These are phyloP conservation scores for Parotocinclus haroldoi DNA, from an alignment of 2,797 vertebrate species.

Conservation along the genomic window DNA sequence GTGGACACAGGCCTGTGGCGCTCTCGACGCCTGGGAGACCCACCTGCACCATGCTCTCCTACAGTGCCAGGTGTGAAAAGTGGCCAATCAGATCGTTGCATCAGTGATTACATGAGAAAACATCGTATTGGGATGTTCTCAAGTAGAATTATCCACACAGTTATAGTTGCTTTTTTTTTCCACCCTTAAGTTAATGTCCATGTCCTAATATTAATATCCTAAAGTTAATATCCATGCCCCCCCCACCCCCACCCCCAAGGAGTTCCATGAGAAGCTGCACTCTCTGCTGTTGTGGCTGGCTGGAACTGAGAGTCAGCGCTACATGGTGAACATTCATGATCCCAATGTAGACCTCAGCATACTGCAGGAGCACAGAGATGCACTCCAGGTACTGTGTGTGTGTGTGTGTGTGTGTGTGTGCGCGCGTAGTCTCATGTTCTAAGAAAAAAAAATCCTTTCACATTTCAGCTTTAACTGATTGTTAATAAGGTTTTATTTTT, in stretches of 20 bases:
- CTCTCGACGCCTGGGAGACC: slow-evolving; percentile 76
- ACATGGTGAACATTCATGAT: slow-evolving; percentile 55
- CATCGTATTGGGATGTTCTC: too few species aligned
- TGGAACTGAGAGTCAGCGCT: slow-evolving; percentile 70
- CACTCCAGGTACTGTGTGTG: slow-evolving; percentile 69
- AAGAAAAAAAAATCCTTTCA: too few species aligned
- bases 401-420: slow-evolving; percentile 38
- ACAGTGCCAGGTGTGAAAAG: slow-evolving; percentile 79
- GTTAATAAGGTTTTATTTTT: too few species aligned
- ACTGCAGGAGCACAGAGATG: slow-evolving; percentile 63
- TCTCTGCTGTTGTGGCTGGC: slow-evolving; percentile 81
- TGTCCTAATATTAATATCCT: too few species aligned
- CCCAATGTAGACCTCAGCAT: slow-evolving; percentile 45
- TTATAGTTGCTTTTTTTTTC: too few species aligned
- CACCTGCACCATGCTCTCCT: slow-evolving; percentile 73
- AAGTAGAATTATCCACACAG: too few species aligned
- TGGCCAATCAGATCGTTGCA: background rate
- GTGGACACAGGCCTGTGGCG: slow-evolving; percentile 75
- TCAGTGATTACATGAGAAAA: background rate
- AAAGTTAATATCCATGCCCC: too few species aligned
- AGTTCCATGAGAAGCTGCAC: slow-evolving; percentile 82
- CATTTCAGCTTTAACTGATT: too few species aligned
- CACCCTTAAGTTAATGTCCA: too few species aligned
- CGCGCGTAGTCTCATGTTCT: too few species aligned
- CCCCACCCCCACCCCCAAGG: slow-evolving; percentile 60